phyloP scores from a whole-genome alignment of 2,797 vertebrate species.

The Percopsis omiscomaycus region DNA sequence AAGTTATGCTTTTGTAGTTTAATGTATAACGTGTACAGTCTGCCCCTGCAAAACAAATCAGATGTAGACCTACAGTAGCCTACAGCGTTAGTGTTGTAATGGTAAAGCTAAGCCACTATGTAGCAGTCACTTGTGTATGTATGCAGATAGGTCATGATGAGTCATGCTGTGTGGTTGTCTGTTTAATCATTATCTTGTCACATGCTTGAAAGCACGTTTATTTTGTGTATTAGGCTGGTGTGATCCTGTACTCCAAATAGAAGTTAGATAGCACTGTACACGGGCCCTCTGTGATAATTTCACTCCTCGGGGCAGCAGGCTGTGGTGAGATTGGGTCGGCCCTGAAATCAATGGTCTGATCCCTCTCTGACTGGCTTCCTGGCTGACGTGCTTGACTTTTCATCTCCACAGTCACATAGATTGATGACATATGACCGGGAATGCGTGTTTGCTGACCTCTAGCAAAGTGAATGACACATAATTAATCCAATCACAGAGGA shows the following conservation, averaged over 20 bases:
- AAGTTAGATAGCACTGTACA: slow-evolving; percentile 56
- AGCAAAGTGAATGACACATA: slow-evolving; percentile 81
- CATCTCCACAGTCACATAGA: slow-evolving; percentile 81
- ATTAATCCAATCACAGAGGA: slow-evolving; percentile 62
- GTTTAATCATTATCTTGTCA: slow-evolving; percentile 30
- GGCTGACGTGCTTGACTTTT: slow-evolving; percentile 83
- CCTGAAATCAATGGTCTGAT: slow-evolving; percentile 82
- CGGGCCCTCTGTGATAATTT: slow-evolving; percentile 67
- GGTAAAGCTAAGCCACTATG: no score
- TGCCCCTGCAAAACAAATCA: background rate
- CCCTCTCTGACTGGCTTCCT: slow-evolving; percentile 73
- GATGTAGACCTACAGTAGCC: background rate
- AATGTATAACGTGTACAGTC: no score
- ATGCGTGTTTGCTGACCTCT: slow-evolving; percentile 83
- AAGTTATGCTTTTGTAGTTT: background rate
- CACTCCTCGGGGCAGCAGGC: slow-evolving; percentile 63
- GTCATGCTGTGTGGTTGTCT: background rate
- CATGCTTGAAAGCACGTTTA: slow-evolving; percentile 39
- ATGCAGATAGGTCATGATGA: no score
- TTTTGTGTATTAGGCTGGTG: slow-evolving; percentile 42
- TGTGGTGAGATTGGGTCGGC: slow-evolving; percentile 74
- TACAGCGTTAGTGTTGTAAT: no score
- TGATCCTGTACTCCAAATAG: slow-evolving; percentile 54
- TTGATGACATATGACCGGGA: slow-evolving; percentile 84
- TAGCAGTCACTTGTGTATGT: no score